A percentile compares a stretch with the other conserved stretches of the same genome.
Evolutionary conservation across 2,797 vertebrate species (phyloP).

Genomic region (Dendrocincla fuliginosa): DNA sequence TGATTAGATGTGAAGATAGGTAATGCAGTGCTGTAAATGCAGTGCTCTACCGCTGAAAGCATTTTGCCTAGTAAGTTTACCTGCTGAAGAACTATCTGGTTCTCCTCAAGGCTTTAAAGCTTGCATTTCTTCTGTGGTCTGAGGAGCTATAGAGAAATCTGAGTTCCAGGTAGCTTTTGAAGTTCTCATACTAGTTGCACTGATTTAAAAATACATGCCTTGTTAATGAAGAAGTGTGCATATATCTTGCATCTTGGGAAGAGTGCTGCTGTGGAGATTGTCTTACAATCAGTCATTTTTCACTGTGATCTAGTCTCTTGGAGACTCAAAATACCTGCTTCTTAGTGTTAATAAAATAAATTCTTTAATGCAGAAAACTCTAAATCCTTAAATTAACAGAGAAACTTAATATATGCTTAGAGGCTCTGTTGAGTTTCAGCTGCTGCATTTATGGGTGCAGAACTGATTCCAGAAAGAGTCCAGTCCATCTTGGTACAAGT

Average conservation of each 20-base stretch:
- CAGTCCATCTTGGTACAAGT: background rate
- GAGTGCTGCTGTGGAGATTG: background rate
- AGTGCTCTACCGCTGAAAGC: background rate
- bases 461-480: background rate
- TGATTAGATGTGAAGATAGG: background rate
- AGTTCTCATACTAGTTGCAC: background rate
- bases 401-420: background rate
- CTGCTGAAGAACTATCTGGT: background rate
- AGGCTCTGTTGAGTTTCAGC: background rate
- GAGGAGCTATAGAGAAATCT: background rate
- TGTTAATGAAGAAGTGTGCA: background rate
- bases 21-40: background rate
- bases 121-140: background rate
- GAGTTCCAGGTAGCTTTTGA: background rate
- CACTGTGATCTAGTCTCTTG: background rate
- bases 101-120: background rate
- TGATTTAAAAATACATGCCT: background rate
- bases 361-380: background rate
- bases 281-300: background rate
- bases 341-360: background rate
- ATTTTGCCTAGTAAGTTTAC: background rate
- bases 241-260: background rate
- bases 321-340: background rate
- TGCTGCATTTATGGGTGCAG: background rate
- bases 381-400: background rate